These are phyloP conservation scores for Harpalus rufipes DNA, from an alignment of 2,888 invertebrate genomes.

Conservation along the genomic window DNA sequence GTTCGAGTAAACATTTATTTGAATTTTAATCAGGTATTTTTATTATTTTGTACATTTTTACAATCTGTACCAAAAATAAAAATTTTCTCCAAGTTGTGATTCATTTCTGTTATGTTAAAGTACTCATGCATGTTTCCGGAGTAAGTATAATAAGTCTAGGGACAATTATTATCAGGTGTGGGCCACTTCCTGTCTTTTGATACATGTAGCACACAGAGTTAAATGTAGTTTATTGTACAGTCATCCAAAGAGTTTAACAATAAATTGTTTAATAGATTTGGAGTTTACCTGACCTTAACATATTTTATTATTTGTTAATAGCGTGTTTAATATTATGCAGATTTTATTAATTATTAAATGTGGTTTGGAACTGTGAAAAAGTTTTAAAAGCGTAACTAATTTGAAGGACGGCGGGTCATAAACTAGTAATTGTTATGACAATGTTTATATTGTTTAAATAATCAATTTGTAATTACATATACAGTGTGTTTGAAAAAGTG, in stretches of 20 bases:
- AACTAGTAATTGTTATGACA: background rate
- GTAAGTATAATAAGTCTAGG: conserved; percentile 44
- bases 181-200: conserved; percentile 55
- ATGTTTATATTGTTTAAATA: background rate
- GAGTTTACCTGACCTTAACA: background rate
- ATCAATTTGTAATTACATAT: background rate
- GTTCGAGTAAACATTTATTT: conserved; percentile 81
- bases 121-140: conserved; percentile 58
- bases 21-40: conserved; percentile 80
- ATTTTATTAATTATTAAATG: background rate
- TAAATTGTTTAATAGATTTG: background rate
- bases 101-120: conserved; percentile 44
- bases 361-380: background rate
- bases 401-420: background rate
- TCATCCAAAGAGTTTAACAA: conserved; percentile 6
- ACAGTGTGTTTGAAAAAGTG: too few species aligned
- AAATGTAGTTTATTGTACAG: conserved; percentile 55
- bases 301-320: background rate
- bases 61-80: conserved; percentile 56
- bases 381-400: background rate
- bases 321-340: background rate
- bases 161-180: conserved; percentile 63
- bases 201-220: conserved; percentile 51
- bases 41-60: conserved; percentile 45
- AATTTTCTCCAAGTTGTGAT: conserved; percentile 54